Evolutionary conservation across 2,113 vertebrate species (phyloP).

Genomic region (Chaetodon trifascialis): DNA sequence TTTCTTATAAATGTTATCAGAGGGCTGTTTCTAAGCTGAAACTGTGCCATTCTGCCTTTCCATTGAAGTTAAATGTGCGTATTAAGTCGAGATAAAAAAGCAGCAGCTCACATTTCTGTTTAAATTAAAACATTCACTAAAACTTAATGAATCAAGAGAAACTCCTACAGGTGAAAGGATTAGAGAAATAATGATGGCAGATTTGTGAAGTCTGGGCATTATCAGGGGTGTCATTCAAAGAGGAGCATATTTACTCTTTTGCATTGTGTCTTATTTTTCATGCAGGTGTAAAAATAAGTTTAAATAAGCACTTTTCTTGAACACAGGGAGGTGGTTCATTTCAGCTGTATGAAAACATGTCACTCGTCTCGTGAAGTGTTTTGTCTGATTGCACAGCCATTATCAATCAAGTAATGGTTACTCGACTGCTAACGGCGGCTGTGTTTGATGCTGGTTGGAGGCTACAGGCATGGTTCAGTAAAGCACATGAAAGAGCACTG

Average conservation of each 20-base stretch:
- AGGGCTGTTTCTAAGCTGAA: conserved; percentile 51
- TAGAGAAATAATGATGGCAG: neutral
- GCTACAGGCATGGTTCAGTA: neutral
- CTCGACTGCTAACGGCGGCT: neutral
- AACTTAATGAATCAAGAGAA: neutral
- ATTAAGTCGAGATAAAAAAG: neutral
- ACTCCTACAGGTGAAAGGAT: conserved; percentile 5
- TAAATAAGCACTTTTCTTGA: neutral
- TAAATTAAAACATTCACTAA: conserved; percentile 20
- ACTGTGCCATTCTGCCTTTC: conserved; percentile 41
- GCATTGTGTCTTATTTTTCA: neutral
- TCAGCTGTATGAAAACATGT: conserved; percentile 33
- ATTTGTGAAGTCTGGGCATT: conserved; percentile 34
- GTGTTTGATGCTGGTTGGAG: neutral
- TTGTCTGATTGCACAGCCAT: conserved; percentile 30
- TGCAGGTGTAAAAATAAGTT: neutral
- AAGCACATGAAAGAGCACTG: neutral
- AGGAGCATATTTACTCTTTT: neutral
- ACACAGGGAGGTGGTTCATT: neutral
- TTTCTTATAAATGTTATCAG: conserved; percentile 43
- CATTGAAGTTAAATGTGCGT: conserved; percentile 48
- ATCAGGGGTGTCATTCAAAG: conserved; percentile 12
- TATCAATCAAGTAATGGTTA: conserved; percentile 14
- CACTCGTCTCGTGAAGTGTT: conserved; percentile 16
- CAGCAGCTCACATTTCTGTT: neutral